These are phyloP conservation scores for Scopus umbretta DNA, from an alignment of 2,113 vertebrate genomes.

Conservation along the genomic window DNA sequence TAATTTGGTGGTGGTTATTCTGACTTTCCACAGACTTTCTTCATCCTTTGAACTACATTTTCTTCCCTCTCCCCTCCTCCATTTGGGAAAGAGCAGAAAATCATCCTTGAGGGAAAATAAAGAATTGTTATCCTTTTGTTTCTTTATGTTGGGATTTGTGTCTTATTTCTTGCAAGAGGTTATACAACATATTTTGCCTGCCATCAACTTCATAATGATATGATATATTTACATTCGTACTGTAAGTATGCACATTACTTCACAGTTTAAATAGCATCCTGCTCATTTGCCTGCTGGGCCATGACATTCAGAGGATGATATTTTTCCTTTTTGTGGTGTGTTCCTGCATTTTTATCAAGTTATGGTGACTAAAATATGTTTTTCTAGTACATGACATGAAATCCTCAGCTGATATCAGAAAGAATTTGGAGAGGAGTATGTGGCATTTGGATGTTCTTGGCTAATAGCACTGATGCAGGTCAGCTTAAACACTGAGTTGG, in stretches of 20 bases:
- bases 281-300: background rate
- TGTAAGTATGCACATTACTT: background rate
- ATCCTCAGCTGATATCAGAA: background rate
- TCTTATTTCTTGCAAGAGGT: background rate
- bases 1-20: background rate
- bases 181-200: background rate
- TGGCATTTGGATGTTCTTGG: background rate
- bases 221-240: background rate
- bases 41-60: background rate
- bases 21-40: background rate
- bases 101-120: background rate
- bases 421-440: background rate
- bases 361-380: background rate
- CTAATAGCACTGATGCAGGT: background rate
- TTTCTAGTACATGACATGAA: background rate
- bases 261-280: background rate
- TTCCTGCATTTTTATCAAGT: background rate
- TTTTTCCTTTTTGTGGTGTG: background rate
- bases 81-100: background rate
- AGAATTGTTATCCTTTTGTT: background rate
- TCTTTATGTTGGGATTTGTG: background rate
- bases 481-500: background rate
- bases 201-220: background rate
- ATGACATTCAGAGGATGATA: background rate
- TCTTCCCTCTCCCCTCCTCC: background rate